These are phyloP conservation scores for Ruditapes philippinarum DNA, from an alignment of 1,140 invertebrate genomes.

Conservation along the genomic window DNA sequence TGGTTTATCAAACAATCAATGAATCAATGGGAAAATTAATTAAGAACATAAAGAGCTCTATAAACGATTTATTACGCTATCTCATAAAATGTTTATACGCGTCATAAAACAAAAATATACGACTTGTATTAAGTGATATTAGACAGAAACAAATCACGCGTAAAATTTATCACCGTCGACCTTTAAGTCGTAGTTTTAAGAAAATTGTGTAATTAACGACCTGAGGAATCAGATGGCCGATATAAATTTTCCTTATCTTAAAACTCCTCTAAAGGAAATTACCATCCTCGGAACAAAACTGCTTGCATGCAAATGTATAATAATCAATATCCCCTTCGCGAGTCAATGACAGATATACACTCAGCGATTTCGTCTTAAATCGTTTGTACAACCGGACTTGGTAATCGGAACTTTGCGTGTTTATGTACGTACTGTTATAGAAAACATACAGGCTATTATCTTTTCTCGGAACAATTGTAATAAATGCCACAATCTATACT, in stretches of 20 bases:
- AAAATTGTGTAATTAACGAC: background rate
- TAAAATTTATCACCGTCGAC: too few species aligned
- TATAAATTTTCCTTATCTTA: slow-evolving; percentile 37
- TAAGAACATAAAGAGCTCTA: too few species aligned
- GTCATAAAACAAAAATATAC: too few species aligned
- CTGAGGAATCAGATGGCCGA: background rate
- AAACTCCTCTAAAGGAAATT: slow-evolving; percentile 2
- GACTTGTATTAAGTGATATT: too few species aligned
- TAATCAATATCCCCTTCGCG: background rate
- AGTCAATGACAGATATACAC: background rate
- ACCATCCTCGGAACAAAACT: background rate
- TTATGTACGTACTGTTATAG: background rate
- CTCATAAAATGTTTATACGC: too few species aligned
- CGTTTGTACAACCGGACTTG: background rate
- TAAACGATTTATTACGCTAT: too few species aligned
- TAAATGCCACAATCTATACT: background rate
- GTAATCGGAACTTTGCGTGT: slow-evolving; percentile 29
- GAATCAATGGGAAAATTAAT: too few species aligned
- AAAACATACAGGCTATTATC: slow-evolving; percentile 29
- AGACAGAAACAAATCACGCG: too few species aligned
- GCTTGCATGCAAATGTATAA: background rate
- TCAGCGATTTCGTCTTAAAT: slow-evolving; percentile 11
- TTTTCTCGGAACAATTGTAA: slow-evolving; percentile 5
- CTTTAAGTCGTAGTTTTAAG: too few species aligned
- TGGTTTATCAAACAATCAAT: too few species aligned